Evolutionary conservation across 2,797 vertebrate genomes (phyloP).

Genomic region (Mareca strepera): DNA sequence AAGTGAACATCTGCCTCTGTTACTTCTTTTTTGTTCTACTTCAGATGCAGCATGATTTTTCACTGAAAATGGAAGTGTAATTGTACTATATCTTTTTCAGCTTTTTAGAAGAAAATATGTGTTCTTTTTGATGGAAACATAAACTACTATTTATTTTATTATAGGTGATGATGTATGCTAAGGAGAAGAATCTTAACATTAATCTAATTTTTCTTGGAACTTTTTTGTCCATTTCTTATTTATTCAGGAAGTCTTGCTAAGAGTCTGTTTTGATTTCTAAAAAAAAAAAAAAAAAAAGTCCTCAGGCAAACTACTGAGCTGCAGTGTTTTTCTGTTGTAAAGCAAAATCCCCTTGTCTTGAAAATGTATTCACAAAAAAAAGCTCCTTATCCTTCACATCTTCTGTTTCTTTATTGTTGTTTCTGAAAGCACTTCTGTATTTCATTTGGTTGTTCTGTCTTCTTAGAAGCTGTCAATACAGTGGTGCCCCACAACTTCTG

Average conservation of each 20-base stretch:
- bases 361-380: background rate
- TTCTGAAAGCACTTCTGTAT: background rate
- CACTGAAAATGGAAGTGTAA: background rate
- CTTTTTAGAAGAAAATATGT: background rate
- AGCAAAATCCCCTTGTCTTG: background rate
- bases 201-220: background rate
- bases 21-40: constrained; percentile 12
- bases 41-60: constrained; percentile 19
- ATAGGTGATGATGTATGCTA: background rate
- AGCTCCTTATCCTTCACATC: background rate
- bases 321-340: background rate
- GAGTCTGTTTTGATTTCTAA: background rate
- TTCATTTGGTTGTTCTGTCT: background rate
- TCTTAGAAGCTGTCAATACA: background rate
- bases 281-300: background rate
- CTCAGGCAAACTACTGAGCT: background rate
- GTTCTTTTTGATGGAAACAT: background rate
- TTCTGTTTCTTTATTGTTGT: background rate
- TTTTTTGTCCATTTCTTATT: background rate
- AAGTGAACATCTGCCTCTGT: constrained; percentile 21
- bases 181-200: background rate
- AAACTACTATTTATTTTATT: background rate
- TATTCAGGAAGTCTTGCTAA: background rate
- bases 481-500: background rate
- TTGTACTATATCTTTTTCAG: background rate